phyloP scores from a whole-genome alignment of 2,888 invertebrate species.

The Apamea sordens region DNA sequence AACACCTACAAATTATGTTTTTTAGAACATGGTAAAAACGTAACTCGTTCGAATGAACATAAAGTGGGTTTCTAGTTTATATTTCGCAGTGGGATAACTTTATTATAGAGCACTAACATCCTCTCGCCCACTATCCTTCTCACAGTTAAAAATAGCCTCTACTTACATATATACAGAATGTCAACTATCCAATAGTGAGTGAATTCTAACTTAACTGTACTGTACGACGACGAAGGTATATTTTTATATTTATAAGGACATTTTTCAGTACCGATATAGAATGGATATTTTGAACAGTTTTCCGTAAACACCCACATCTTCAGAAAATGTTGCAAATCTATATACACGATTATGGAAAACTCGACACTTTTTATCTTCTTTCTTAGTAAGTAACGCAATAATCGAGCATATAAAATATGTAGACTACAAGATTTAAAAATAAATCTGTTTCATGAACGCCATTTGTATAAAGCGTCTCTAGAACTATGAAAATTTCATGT shows the following conservation, averaged over 20 bases:
- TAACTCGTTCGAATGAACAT: slow-evolving; percentile 1
- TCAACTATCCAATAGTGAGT: not conserved
- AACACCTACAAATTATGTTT: not conserved
- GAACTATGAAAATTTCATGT: slow-evolving; percentile 17
- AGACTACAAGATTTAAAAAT: no score
- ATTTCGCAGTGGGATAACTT: slow-evolving; percentile 26
- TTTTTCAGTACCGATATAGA: not conserved
- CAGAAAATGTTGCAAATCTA: not conserved
- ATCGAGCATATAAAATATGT: not conserved
- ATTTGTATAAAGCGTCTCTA: not conserved
- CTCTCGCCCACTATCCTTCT: not conserved
- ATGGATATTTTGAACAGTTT: not conserved
- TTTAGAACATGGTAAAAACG: not conserved
- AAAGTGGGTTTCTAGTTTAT: slow-evolving; percentile 16
- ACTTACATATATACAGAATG: slow-evolving; percentile 3
- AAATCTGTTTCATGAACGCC: no score
- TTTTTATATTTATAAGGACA: not conserved
- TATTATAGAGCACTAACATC: slow-evolving; percentile 17
- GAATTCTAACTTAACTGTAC: not conserved
- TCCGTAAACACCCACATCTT: not conserved
- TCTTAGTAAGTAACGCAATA: not conserved
- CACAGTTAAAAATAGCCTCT: slow-evolving; percentile 26
- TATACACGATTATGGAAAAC: not conserved
- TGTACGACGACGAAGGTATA: not conserved
- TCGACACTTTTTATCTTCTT: not conserved